Evolutionary conservation across 2,888 invertebrate genomes (phyloP).

Genomic region (Philopedon plagiatum): DNA sequence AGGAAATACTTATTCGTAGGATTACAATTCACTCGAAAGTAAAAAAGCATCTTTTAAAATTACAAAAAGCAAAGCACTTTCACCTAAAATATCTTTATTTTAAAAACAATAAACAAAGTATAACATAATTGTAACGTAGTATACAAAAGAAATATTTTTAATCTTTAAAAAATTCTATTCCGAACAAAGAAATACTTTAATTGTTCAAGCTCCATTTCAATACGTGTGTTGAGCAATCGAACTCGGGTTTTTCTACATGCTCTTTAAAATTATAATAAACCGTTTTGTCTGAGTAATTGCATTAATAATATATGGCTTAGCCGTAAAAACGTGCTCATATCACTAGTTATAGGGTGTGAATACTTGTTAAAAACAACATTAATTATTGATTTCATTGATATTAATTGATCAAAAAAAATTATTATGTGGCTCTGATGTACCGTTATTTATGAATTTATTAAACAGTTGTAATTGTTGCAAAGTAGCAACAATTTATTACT

Average conservation of each 20-base stretch:
- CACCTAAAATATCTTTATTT: too few relatives aligned
- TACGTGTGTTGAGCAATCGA: slow-evolving; percentile 10
- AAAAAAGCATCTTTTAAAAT: too few relatives aligned
- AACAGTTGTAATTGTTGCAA: too few relatives aligned
- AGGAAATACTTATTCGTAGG: too few relatives aligned
- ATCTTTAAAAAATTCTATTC: background rate
- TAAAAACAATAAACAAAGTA: too few relatives aligned
- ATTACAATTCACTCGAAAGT: too few relatives aligned
- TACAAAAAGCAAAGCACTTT: too few relatives aligned
- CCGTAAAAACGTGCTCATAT: slow-evolving; percentile 13
- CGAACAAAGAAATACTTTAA: slow-evolving; percentile 7
- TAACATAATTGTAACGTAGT: too few relatives aligned
- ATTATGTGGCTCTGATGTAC: too few relatives aligned
- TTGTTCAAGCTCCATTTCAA: slow-evolving; percentile 7
- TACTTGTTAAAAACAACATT: background rate
- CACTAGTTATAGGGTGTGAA: slow-evolving; percentile 8
- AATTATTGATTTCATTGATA: background rate
- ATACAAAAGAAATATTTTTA: background rate
- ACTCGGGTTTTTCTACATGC: slow-evolving; percentile 13
- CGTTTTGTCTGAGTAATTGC: slow-evolving; percentile 10
- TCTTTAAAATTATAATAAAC: slow-evolving; percentile 15
- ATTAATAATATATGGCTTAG: background rate
- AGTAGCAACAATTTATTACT: too few relatives aligned
- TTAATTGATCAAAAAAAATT: background rate
- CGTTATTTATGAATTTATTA: too few relatives aligned